Conservation (phyloP, 2,888 invertebrate species). For the Yponomeuta evonymella region DNA sequence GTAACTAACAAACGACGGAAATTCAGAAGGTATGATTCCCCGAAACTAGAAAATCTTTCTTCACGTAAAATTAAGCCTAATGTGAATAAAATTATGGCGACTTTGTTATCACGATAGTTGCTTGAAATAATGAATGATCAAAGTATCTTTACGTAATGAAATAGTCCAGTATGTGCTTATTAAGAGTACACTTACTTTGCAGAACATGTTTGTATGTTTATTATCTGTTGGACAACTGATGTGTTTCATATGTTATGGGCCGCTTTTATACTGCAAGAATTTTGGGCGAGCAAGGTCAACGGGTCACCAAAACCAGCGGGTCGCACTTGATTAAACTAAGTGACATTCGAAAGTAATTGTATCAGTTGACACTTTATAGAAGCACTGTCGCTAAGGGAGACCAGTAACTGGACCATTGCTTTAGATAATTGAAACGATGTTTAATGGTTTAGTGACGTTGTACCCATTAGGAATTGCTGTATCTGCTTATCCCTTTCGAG, state of each 20-base stretch:
- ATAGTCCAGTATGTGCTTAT: background rate
- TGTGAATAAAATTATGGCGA: no score
- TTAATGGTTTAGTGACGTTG: background rate
- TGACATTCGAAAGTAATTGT: conserved; percentile 9
- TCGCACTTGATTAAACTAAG: background rate
- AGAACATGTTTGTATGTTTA: conserved; percentile 26
- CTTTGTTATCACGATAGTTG: no score
- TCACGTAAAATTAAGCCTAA: no score
- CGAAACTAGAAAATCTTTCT: no score
- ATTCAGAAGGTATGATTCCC: no score
- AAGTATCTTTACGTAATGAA: conserved; percentile 29
- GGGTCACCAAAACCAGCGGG: conserved; percentile 21
- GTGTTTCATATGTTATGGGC: conserved; percentile 20
- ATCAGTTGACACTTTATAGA: background rate
- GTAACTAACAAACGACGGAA: no score
- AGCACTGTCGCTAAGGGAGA: background rate
- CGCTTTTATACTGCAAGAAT: conserved; percentile 26
- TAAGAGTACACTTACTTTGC: conserved; percentile 25
- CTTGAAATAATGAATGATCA: no score
- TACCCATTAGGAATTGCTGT: no score
- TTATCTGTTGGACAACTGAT: conserved; percentile 24
- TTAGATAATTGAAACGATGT: background rate
- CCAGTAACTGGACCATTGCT: background rate
- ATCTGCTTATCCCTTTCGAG: no score
- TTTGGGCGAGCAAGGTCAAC: conserved; percentile 27